phyloP scores from a whole-genome alignment of 1,140 invertebrate genomes.

The Drosophila leontia region DNA sequence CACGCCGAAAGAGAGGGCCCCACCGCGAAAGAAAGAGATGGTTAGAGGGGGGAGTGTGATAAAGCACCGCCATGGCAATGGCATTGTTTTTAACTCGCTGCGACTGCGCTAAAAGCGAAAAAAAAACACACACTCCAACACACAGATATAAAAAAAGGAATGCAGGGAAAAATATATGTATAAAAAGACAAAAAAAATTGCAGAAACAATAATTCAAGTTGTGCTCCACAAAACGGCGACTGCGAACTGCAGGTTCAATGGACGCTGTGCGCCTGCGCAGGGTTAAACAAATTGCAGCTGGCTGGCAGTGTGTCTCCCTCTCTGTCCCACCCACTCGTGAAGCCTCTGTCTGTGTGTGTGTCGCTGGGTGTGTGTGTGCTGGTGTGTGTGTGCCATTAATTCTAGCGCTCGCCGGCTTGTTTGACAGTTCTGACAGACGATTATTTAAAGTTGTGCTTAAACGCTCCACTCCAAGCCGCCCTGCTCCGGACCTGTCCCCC shows the following conservation, averaged over 20 bases:
- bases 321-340: constrained; percentile 18
- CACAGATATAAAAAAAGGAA: constrained; percentile 4
- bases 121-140: constrained; percentile 1
- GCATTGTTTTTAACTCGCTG: constrained; percentile 82
- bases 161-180: constrained; percentile 8
- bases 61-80: constrained; percentile 74
- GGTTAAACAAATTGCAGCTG: constrained; percentile 73
- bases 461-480: constrained; percentile 36
- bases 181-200: constrained; percentile 43
- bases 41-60: constrained; percentile 61
- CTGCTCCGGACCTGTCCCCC: background rate
- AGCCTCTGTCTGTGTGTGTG: constrained; percentile 12
- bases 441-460: constrained; percentile 85
- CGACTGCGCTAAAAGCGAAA: constrained; percentile 68
- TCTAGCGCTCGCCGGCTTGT: constrained; percentile 85
- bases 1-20: constrained; percentile 10
- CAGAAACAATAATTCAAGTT: constrained; percentile 84
- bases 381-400: constrained; percentile 78
- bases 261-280: constrained; percentile 81
- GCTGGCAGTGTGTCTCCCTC: constrained; percentile 13
- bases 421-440: constrained; percentile 85
- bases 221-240: constrained; percentile 52
- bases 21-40: constrained; percentile 6
- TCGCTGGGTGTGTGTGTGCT: constrained; percentile 7
- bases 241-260: constrained; percentile 71